These are phyloP conservation scores for Pollenia amentaria DNA, from an alignment of 2,888 invertebrate species.

Conservation along the genomic window DNA sequence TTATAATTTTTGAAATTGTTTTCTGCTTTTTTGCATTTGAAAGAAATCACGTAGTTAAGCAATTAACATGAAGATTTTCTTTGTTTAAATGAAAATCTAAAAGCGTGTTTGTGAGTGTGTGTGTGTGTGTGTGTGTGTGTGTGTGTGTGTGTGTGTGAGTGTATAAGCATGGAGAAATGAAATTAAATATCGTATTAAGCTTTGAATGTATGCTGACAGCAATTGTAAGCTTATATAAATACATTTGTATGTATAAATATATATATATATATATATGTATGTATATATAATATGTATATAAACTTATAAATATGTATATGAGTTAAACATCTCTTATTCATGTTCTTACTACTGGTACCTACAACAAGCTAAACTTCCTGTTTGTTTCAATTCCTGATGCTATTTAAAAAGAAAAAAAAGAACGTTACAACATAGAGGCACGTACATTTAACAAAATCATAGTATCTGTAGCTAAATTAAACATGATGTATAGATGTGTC, in stretches of 20 bases:
- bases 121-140: slow-evolving; percentile 23
- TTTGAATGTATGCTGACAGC: slow-evolving; percentile 62
- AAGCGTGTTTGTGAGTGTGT: slow-evolving; percentile 25
- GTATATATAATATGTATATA: slow-evolving; percentile 13
- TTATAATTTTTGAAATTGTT: slow-evolving; percentile 67
- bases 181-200: slow-evolving; percentile 64
- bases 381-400: slow-evolving; percentile 12
- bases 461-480: slow-evolving; percentile 26
- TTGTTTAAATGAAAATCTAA: slow-evolving; percentile 56
- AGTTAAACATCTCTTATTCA: not conserved
- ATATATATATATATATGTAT: not conserved
- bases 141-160: slow-evolving; percentile 18
- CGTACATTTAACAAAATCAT: slow-evolving; percentile 60
- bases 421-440: slow-evolving; percentile 48
- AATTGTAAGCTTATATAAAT: not conserved
- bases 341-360: not conserved
- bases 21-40: slow-evolving; percentile 58
- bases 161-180: slow-evolving; percentile 28
- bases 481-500: not conserved
- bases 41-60: slow-evolving; percentile 73
- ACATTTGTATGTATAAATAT: not conserved
- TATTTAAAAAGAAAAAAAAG: not conserved
- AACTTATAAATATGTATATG: not conserved
- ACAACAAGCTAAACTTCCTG: slow-evolving; percentile 31
- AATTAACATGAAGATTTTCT: slow-evolving; percentile 69